Base-by-base conservation (phyloP, 2,797 vertebrate genomes). In the Champsocephalus gunnari region DNA sequence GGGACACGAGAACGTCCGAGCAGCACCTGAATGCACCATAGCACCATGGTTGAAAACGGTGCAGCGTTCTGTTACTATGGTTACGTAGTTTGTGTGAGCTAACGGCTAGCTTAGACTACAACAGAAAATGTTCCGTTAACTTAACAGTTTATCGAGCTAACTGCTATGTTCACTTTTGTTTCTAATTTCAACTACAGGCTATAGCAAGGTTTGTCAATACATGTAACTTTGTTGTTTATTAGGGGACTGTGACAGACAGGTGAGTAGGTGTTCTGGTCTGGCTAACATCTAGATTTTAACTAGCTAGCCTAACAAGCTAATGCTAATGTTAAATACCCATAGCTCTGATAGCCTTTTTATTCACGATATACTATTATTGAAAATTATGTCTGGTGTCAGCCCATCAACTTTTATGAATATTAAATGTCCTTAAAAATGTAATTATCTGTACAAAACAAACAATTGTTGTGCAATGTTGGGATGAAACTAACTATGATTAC, bases 31-130 rank as follows among this genome's bases (percentile, higher is more conserved):
- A 48, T 48, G 47, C 47, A 48, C 5, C 47, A 48, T 16, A 48
- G 9, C 17, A 38, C 34, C 34, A 9, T 38, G 34, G 34, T 38
- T 38, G 34, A 38, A 7, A 38, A 38, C 34, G 34, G 7, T 28
- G 34, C 43, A 4, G 73, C 63, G 59, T 73, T 47, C 3, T 9
- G 93, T 96, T 88, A 53, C 94, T 66, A 89, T 94, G 12, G 43
- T 45, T 24, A 60, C 58, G 12, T 19, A 56, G 54, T 56, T 34
- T 32, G 54, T 55, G 28, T 56, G 11, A 49, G 9, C 19, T 41
- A 53, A 14, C 41, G 49, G 9, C 19, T 41, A 53, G n/a, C 24
- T 6, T 1, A 38, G n/a, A 28, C 12, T 3, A 21, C 19, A 3
- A 4, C 4, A 1, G n/a, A 24, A 55, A 21, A 38, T 8, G 34